phyloP scores from a whole-genome alignment of 2,888 invertebrate species.

The Lepidocyrtinus sp. region DNA sequence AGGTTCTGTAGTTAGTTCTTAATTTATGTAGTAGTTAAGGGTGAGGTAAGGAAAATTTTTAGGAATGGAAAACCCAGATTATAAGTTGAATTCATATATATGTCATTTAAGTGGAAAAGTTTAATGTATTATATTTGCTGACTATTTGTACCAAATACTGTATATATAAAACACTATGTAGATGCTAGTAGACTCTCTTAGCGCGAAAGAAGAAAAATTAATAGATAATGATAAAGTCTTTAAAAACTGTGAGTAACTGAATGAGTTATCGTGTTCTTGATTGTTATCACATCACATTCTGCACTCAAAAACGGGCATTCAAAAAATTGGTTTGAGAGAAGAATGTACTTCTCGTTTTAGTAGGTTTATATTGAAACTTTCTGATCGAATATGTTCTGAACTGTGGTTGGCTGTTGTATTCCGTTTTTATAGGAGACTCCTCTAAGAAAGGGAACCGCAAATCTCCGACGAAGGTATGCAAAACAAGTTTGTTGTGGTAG shows the following conservation, averaged over 20 bases:
- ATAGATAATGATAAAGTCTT: constrained; percentile 3
- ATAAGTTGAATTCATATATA: too few species aligned
- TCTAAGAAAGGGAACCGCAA: constrained; percentile 68
- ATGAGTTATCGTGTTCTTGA: neutral
- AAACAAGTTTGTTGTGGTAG: constrained; percentile 12
- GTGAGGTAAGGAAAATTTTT: too few species aligned
- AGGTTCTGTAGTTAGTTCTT: too few species aligned
- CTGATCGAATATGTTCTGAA: constrained; percentile 19
- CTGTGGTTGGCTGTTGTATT: constrained; percentile 31
- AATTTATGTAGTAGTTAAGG: too few species aligned
- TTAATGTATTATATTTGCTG: constrained; percentile 44
- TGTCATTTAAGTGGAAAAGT: too few species aligned
- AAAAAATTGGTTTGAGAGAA: neutral
- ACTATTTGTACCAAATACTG: constrained; percentile 58
- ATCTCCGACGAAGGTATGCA: constrained; percentile 68
- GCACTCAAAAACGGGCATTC: constrained; percentile 57
- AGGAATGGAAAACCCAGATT: too few species aligned
- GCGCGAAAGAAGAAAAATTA: constrained; percentile 1
- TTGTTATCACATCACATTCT: constrained; percentile 63
- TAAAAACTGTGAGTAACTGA: too few species aligned
- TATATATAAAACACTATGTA: constrained; percentile 34
- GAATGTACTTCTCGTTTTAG: constrained; percentile 11
- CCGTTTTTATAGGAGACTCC: constrained; percentile 65
- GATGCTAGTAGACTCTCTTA: constrained; percentile 9
- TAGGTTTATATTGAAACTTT: constrained; percentile 19